These are phyloP conservation scores for Panthera leo DNA, from an alignment of 2,113 vertebrate genomes.

Conservation along the genomic window DNA sequence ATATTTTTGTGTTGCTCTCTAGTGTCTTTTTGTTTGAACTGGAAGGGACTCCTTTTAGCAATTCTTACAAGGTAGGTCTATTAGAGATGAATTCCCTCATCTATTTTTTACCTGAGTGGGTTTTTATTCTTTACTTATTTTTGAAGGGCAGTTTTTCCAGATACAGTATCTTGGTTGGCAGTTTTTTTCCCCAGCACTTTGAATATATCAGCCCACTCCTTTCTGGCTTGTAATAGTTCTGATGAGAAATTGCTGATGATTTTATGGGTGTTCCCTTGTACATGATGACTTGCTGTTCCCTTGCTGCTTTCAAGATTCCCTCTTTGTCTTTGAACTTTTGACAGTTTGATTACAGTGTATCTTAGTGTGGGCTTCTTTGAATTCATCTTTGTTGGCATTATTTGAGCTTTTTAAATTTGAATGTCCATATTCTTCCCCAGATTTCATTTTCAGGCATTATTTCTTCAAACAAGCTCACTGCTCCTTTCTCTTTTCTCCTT, in stretches of 20 bases:
- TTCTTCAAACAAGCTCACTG: not conserved
- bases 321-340: not conserved
- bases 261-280: not conserved
- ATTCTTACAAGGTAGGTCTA: not conserved
- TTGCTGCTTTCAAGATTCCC: not conserved
- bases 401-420: not conserved
- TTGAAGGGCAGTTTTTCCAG: not conserved
- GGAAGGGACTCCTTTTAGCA: not conserved
- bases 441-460: not conserved
- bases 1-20: not conserved
- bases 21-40: not conserved
- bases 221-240: not conserved
- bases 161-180: not conserved
- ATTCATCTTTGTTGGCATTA: not conserved
- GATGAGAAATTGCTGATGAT: not conserved
- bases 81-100: not conserved
- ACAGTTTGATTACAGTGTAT: not conserved
- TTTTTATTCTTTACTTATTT: not conserved
- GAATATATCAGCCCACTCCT: not conserved
- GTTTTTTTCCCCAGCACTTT: not conserved
- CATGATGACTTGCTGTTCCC: not conserved
- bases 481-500: not conserved
- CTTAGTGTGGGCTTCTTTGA: not conserved
- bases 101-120: not conserved
- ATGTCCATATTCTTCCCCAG: not conserved